Percentiles rank a stretch among this genome's conserved stretches.
Conservation (phyloP, 2,113 vertebrate species). For the Psephotus haematonotus region DNA sequence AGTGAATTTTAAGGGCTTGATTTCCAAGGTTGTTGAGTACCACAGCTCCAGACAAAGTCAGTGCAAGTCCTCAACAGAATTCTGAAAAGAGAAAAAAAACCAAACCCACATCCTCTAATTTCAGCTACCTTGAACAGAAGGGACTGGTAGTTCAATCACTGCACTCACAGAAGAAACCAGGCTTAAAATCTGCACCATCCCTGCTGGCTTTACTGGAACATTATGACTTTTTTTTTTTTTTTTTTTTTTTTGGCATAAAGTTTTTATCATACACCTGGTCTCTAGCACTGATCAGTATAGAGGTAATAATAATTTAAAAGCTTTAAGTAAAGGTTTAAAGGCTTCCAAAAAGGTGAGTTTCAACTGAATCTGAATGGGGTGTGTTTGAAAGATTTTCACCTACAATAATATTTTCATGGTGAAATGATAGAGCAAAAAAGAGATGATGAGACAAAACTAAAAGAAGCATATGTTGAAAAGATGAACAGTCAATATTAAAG, state of each 20-base stretch:
- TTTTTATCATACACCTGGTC: not conserved
- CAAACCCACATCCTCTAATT: not conserved
- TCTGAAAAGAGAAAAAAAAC: not conserved
- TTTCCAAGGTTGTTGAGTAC: not conserved
- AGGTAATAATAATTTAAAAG: constrained; percentile 10
- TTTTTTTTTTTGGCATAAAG: not conserved
- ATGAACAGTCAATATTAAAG: not conserved
- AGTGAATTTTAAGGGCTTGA: not conserved
- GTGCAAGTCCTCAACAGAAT: not conserved
- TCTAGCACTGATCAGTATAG: not conserved
- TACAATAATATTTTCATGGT: constrained; percentile 3
- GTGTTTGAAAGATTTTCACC: constrained; percentile 21
- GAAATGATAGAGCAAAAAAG: not conserved
- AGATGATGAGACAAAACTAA: constrained; percentile 2
- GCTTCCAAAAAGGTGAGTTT: not conserved
- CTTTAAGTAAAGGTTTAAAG: constrained; percentile 31
- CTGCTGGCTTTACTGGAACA: not conserved
- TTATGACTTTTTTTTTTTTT: not conserved
- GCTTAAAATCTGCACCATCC: constrained; percentile 19
- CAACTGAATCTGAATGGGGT: not conserved
- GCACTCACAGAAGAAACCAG: not conserved
- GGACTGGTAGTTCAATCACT: not conserved
- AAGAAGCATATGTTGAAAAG: constrained; percentile 7
- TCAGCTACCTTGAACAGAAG: not conserved
- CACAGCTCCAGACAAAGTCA: not conserved